These are phyloP conservation scores for Otocyon megalotis DNA, from an alignment of 2,113 vertebrate genomes.

Conservation along the genomic window DNA sequence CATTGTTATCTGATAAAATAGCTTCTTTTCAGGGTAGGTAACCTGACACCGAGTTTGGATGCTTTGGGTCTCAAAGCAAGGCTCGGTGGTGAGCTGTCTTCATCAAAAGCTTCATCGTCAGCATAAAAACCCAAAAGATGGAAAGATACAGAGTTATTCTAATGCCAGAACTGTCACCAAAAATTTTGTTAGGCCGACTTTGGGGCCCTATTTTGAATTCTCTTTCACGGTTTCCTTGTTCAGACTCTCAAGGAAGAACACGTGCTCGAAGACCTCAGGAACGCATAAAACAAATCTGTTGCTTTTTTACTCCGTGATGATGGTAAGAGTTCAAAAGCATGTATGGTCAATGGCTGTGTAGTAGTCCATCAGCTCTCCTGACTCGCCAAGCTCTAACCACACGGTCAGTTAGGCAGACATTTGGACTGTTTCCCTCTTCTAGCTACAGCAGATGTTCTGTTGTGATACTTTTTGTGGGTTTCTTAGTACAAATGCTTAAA, in stretches of 20 bases:
- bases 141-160: background rate
- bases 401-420: background rate
- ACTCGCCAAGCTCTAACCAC: background rate
- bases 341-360: background rate
- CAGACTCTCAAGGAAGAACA: constrained; percentile 32
- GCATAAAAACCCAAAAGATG: background rate
- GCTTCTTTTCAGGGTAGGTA: background rate
- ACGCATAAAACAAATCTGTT: constrained; percentile 13
- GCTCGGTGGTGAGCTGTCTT: background rate
- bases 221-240: background rate
- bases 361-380: background rate
- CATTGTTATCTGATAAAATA: background rate
- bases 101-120: background rate
- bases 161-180: background rate
- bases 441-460: background rate
- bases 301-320: background rate
- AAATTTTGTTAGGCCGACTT: background rate
- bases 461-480: background rate
- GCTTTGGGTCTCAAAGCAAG: background rate
- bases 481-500: background rate
- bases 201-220: constrained; percentile 37
- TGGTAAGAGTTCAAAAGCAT: background rate
- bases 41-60: background rate
- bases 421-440: background rate
- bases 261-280: constrained; percentile 44